phyloP scores from a whole-genome alignment of 2,888 invertebrate species.

The Drosophila anomalata region DNA sequence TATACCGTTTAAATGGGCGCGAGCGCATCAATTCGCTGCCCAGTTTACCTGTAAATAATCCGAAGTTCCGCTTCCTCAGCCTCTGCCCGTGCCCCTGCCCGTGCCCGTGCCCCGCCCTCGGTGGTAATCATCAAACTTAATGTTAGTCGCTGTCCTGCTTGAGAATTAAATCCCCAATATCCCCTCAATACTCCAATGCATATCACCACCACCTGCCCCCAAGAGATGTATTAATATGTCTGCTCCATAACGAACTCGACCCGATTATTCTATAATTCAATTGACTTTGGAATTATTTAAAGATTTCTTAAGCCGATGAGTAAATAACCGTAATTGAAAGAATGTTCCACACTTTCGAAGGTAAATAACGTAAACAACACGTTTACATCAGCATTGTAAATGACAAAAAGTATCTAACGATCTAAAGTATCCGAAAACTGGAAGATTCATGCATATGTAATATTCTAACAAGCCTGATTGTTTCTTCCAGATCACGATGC shows the following conservation, averaged over 20 bases:
- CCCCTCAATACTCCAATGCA: conserved; percentile 9
- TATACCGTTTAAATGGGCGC: conserved; percentile 1
- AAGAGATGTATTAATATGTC: conserved; percentile 13
- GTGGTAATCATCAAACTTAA: conserved; percentile 8
- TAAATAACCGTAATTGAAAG: conserved; percentile 50
- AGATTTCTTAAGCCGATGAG: conserved; percentile 52
- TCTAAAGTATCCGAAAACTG: background rate
- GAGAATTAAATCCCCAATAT: background rate
- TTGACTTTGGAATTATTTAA: conserved; percentile 59
- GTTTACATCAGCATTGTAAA: conserved; percentile 39
- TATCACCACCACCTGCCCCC: background rate
- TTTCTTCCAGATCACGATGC: conserved; percentile 68
- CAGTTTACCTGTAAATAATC: conserved; percentile 35
- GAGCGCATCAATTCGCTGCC: conserved; percentile 21
- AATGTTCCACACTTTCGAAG: conserved; percentile 55
- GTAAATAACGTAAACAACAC: conserved; percentile 63
- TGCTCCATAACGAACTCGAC: conserved; percentile 41
- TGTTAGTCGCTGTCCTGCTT: conserved; percentile 14
- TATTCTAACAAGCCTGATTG: background rate
- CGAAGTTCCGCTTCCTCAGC: background rate
- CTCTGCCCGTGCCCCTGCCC: too few species aligned
- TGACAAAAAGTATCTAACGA: conserved; percentile 54
- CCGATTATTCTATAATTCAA: conserved; percentile 34
- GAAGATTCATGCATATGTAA: background rate
- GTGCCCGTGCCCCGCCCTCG: background rate